Evolutionary conservation across 1,140 invertebrate species (phyloP), one percentile per base, ranked within the genome.

Genomic region (Gryon sp.): DNA sequence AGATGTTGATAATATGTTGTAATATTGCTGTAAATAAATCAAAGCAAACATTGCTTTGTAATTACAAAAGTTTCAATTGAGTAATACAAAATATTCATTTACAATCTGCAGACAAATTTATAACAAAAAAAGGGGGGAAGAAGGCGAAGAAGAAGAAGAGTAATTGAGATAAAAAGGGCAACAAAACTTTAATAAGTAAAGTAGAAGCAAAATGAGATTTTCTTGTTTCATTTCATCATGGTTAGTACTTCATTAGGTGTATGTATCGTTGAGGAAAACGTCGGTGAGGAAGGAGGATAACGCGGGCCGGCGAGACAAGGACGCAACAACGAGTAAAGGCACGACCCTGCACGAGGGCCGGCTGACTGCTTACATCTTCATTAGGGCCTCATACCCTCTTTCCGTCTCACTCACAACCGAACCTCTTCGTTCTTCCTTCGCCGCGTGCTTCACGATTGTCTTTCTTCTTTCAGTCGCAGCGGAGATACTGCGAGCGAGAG

Each of bases 321-420:
- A 82, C 60, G 76, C 69, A 77, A n/a, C 68, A 62, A 80, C 81
- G 80, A 82, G 82, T 68, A 81, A 83, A 84, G 82, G 79, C 82
- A 86, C 85, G 82, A 83, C 72, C 78, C 83, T 83, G 82, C 79
- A 85, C 81, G 83, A 86, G 85, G 81, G 79, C 78, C 82, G 82
- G 60, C 75, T 83, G 86, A 89, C 85, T 88, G 86, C 87, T 88
- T 88, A 89, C 86, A 88, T 89, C 87, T 88, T 88, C 86, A 88
- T 88, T 88, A 88, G 86, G 83, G 84, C 81, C 82, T 79, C 82
- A 79, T 84, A 81, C 79, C 22, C 60, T 62, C 20, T 41, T 55
- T 26, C 59, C 12, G 11, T 68, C 65, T 72, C 38, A 28, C 19
- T 66, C 68, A 55, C n/a, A n/a, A n/a, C 30, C 30, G 24, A 9